A percentile compares a stretch with the other conserved stretches of the same genome.
Conservation (phyloP, 1,140 invertebrate species). For the Dinoponera quadriceps region DNA sequence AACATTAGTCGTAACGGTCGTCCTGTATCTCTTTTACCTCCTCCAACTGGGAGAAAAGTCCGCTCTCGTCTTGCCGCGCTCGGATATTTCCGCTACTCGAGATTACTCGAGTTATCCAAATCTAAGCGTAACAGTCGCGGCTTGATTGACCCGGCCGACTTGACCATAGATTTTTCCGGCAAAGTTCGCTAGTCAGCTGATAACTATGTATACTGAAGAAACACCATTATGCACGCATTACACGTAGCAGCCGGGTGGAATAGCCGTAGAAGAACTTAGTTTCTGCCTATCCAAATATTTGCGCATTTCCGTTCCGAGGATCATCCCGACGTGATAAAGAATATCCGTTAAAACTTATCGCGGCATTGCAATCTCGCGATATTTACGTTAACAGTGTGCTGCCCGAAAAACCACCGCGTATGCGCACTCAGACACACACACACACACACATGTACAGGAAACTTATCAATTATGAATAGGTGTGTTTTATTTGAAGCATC, state of each 20-base stretch:
- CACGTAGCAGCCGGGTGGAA: slow-evolving; percentile 31
- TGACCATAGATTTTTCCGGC: slow-evolving; percentile 52
- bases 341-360: slow-evolving; percentile 46
- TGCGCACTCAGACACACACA: not conserved
- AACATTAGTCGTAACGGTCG: not conserved
- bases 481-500: not conserved
- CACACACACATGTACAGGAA: not conserved
- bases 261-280: slow-evolving; percentile 58
- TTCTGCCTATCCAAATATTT: slow-evolving; percentile 57
- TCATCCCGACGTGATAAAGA: slow-evolving; percentile 52
- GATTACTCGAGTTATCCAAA: slow-evolving; percentile 21
- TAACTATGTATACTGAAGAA: slow-evolving; percentile 61
- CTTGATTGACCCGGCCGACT: slow-evolving; percentile 41
- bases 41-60: not conserved
- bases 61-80: too few species aligned
- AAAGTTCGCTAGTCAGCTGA: slow-evolving; percentile 55
- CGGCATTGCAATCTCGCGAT: slow-evolving; percentile 6
- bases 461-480: not conserved
- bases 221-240: slow-evolving; percentile 59
- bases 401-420: not conserved
- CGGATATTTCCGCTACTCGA: slow-evolving; percentile 13
- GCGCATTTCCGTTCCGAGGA: slow-evolving; percentile 48
- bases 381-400: slow-evolving; percentile 30
- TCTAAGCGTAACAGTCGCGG: not conserved
- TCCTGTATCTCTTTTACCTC: not conserved